Evolutionary conservation across 2,797 vertebrate species (phyloP), one percentile per base, ranked within the genome.

Genomic region (Sphenodon punctatus): DNA sequence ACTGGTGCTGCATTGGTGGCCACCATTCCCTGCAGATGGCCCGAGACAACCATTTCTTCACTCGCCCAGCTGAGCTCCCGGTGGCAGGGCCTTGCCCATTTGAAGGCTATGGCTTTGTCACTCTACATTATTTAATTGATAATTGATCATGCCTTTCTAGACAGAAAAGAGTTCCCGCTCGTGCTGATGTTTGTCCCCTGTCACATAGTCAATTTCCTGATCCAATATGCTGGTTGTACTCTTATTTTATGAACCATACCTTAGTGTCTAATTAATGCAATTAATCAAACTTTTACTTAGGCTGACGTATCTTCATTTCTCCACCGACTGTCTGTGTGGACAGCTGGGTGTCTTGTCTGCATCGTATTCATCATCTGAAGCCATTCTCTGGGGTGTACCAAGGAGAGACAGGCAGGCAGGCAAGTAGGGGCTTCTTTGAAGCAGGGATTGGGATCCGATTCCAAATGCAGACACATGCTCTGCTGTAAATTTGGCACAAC

Each of bases 181-280:
- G 45, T 2, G 2, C 80, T 80, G 83, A 75, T 89, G 88, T 92
- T 92, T 90, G 85, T 84, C 93, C 84, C 80, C 78, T 92, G 92
- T 90, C 93, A 92, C 85, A 92, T 94, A 93, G 92, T 93, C 93
- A 92, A 89, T 92, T 90, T 90, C 85, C 81, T 85, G 84, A 71
- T 91, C 86, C 91, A 90, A 89, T 92, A 90, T 69, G 64, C 76
- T 76, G 85, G 88, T 86, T 91, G 88, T 90, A 92, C 90, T 89
- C 89, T 85, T 88, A 92, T 91, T 95, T 95, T 94, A 95, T 94
- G 94, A 95, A 88, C 92, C 93, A 92, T 94, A 93, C 89, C 92
- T 95, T 93, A 82, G 86, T 90, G 89, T 84, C 92, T 95, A 95
- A 95, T 95, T 95, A 95, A 96, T 92, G 86, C 90, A 89, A 93